Base-by-base conservation (phyloP, 2,888 invertebrate genomes). In the Mythimna ferrago region DNA sequence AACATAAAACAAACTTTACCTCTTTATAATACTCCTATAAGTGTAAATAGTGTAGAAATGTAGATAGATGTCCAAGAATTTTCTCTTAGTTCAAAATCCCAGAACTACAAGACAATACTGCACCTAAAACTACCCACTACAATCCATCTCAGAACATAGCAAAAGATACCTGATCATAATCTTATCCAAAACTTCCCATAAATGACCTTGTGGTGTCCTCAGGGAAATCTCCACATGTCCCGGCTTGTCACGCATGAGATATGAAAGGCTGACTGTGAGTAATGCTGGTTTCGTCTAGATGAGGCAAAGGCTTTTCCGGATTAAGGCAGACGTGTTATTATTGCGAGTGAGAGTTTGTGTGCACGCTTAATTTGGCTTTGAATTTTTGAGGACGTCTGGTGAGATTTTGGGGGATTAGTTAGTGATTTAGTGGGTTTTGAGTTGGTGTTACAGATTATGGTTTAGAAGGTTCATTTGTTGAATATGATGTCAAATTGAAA, bases 161-260 rank as follows among this genome's bases (percentile, higher is more conserved):
- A 54, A 70, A 79, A 67, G 66, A 63, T 72, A 83, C 70, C 84
- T 82, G 86, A 86, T 84, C 79, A 79, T 81, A 86, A 81, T 84
- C 84, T 86, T 73, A 67, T 51, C 62, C 67, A 68, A 67, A 80
- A 76, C 70, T 80, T 83, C 72, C 71, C 69, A 82, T 81, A 75
- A 78, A 84, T 87, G 89, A 87, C 89, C 87, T 86, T 88, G 85
- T 78, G 75, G 72, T 80, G 80, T 85, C 90, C 89, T 73, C n/a
- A 35, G 90, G 90, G 90, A 90, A 90, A 90, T 89, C 85, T 89
- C 75, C 66, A 76, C 80, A 82, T 84, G 89, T 88, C 88, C 79
- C 81, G 73, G 60, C 66, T 69, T 80, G 81, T 87, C 80, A 82
- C 81, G 82, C 73, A 64, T 86, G 86, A 90, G 87, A 88, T 89